Evolutionary conservation across 2,797 vertebrate species (phyloP), one percentile per base, ranked within the genome.

Genomic region (Pseudocheirus occidentalis): DNA sequence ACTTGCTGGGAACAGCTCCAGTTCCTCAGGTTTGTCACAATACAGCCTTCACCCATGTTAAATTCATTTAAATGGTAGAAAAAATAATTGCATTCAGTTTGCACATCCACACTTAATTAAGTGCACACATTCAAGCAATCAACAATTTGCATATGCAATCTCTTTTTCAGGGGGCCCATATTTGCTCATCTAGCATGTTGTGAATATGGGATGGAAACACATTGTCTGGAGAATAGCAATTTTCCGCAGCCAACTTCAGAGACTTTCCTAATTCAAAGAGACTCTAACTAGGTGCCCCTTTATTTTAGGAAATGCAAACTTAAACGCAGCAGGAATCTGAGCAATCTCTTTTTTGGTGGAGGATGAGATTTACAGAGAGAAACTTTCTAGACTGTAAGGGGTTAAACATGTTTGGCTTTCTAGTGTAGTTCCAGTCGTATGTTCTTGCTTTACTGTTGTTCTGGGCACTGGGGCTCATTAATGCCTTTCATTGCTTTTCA

Each of bases 401-500:
- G 81, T 89, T 91, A 95, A 97, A 97, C 52, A 95, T 92, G 55
- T 91, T 98, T 54, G 95, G 96, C 96, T 97, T 96, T 97, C 97
- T 97, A 81, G 97, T 97, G 56, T 54, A 93, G 46, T 94, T 96
- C 50, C 27, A 55, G 55, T 93, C 14, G 96, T 96, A 96, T 96
- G 53, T 96, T 96, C 40, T n/a, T 94, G 91, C 90, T 98, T 91
- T 94, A 91, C 94, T 94, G 93, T 4, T 94, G 54, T 94, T 34
- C 91, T 94, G 1, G 93, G 95, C 24, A 91, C 55, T 66, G 90
- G 55, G 97, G 91, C 96, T 96, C 91, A 97, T 97, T 97, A 97
- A 90, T 95, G 92, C 91, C 56, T 98, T 96, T 97, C 96, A 97
- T 90, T 93, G 50, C 0, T 96, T 98, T 97, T 95, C 93, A 50